Base-by-base conservation (phyloP, 2,888 invertebrate genomes). In the Hydroisotoma schaefferi region DNA sequence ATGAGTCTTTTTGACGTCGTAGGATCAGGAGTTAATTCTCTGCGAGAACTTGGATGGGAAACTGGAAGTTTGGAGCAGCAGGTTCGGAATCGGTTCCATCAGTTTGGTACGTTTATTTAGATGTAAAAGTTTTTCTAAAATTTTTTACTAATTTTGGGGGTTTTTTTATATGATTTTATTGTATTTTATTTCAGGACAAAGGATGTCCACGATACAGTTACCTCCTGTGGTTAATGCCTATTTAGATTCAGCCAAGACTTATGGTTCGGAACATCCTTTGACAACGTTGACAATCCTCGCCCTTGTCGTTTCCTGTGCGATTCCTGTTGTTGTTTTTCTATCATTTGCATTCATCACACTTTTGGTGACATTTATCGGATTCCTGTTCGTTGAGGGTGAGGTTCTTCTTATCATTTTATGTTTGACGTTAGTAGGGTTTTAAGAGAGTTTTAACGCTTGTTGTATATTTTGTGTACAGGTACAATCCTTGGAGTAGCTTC, bases 371-470 rank as follows among this genome's bases (percentile, higher is more conserved):
- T 70, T 70, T 51, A 54, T 67, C 52, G 70, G 70, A 33, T 70
- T 70, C 61, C 61, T 68, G 1, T 70, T 66, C 52, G 70, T 70
- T 48, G 70, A 70, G 63, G 70, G 70, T 68, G 53, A 29, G 37
- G n/a, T 43, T 18, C 18, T 43, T 18, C 22, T 58, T 46, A 38
- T 43, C 5, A 46, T 46, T 12, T 26, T 2, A 1, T 25, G 26
- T 8, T 52, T n/a, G n/a, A n/a, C n/a, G n/a, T n/a, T n/a, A n/a
- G n/a, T n/a, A n/a, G n/a, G n/a, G n/a, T n/a, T 54, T 10, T 26
- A 47, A 47, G 20, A 22, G 15, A 47, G 5, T 23, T 47, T 5
- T 23, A 20, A 27, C 26, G 18, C 27, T n/a, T 44, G 22, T 33
- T 22, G 15, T 12, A 44, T 43, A 27, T 46, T 26, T 15, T 33